These are phyloP conservation scores for Rutpela maculata DNA, from an alignment of 2,888 invertebrate genomes.

Conservation along the genomic window DNA sequence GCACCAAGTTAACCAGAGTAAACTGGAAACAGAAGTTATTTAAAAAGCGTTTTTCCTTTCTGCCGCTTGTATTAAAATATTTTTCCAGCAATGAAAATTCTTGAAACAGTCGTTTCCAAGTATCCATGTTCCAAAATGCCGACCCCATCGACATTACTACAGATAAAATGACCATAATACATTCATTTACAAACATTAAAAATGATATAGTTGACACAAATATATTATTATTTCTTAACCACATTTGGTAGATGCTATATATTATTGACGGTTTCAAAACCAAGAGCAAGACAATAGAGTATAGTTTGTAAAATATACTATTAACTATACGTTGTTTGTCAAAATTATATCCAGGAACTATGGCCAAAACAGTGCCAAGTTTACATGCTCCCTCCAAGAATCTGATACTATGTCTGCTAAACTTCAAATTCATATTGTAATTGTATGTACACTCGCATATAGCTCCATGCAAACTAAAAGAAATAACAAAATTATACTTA, in stretches of 20 bases:
- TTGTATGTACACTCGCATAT: no score
- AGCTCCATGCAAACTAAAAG: no score
- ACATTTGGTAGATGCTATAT: neutral
- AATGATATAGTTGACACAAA: neutral
- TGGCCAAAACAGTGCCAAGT: neutral
- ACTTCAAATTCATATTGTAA: neutral
- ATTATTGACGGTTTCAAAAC: neutral
- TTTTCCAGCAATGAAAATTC: neutral
- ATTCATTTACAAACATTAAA: neutral
- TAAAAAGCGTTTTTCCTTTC: neutral
- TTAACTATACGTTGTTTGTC: neutral
- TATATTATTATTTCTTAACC: no score
- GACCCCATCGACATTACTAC: neutral
- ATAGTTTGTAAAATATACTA: neutral
- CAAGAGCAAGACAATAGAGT: neutral
- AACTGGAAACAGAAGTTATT: neutral
- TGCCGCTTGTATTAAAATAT: neutral
- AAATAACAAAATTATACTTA: no score
- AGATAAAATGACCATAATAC: neutral
- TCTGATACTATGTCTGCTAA: constrained; percentile 10
- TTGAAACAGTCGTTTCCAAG: neutral
- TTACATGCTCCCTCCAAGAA: neutral
- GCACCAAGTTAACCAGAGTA: neutral
- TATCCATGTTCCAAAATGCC: neutral
- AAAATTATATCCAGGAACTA: constrained; percentile 14